A percentile compares a stretch with the other conserved stretches of the same genome.
phyloP scores from a whole-genome alignment of 1,140 invertebrate species.

The Calosoma granatense region DNA sequence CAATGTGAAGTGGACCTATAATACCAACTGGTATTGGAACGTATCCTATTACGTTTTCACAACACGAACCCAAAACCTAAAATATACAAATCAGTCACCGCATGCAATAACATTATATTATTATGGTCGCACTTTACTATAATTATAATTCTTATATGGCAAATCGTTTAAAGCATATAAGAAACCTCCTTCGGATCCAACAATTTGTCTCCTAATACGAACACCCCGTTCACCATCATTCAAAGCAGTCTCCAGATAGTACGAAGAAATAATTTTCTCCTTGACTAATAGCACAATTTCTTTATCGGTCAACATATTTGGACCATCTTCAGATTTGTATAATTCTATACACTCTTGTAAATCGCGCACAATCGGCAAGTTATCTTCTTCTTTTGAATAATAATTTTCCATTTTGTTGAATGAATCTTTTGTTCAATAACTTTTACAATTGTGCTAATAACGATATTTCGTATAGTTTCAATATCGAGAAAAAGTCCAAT shows the following conservation, averaged over 20 bases:
- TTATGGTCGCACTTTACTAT: constrained; percentile 49
- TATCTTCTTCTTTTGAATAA: too few relatives aligned
- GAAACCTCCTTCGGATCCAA: constrained; percentile 34
- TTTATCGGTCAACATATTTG: constrained; percentile 59
- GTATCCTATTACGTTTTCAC: constrained; percentile 97
- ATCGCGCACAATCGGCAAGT: too few relatives aligned
- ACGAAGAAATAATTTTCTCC: constrained; percentile 61
- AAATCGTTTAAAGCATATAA: constrained; percentile 48
- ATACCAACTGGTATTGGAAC: constrained; percentile 90
- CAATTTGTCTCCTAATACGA: constrained; percentile 56
- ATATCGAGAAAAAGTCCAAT: too few relatives aligned
- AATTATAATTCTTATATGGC: constrained; percentile 81
- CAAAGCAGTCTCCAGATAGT: constrained; percentile 76
- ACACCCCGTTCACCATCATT: constrained; percentile 75
- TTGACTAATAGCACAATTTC: constrained; percentile 75
- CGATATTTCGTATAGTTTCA: too few relatives aligned
- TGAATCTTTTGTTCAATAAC: too few relatives aligned
- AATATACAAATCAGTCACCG: constrained; percentile 11
- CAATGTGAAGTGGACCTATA: constrained; percentile 81
- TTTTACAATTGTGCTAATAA: too few relatives aligned
- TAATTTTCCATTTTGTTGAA: too few relatives aligned
- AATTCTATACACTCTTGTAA: constrained; percentile 62
- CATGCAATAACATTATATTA: not conserved
- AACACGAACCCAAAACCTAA: constrained; percentile 81
- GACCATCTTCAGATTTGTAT: constrained; percentile 56